Evolutionary conservation across 1,140 invertebrate genomes (phyloP).

Genomic region (Drosophila pseudoananassae): DNA sequence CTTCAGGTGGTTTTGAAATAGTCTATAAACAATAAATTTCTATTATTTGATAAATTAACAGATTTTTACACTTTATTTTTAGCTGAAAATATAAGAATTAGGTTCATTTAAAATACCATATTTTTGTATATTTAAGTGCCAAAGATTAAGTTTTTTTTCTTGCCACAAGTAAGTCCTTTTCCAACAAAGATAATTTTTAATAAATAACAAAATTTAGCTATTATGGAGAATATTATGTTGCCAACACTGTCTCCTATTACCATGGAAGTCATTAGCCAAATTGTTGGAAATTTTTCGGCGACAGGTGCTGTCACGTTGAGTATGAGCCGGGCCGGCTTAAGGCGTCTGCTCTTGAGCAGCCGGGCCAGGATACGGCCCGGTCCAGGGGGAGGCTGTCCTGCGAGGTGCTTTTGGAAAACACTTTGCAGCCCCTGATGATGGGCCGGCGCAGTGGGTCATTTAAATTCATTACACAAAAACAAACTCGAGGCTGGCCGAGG

Average conservation of each 20-base stretch:
- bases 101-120: neutral
- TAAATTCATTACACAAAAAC: constrained; percentile 76
- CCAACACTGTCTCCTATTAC: constrained; percentile 1
- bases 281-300: constrained; percentile 73
- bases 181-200: no score
- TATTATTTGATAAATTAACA: no score
- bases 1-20: no score
- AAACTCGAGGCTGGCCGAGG: constrained; percentile 60
- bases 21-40: no score
- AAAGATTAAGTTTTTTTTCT: no score
- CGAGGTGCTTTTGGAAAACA: constrained; percentile 41
- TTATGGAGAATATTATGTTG: neutral
- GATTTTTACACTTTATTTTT: no score
- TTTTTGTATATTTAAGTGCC: no score
- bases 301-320: constrained; percentile 67
- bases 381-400: constrained; percentile 8
- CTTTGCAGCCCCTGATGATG: constrained; percentile 58
- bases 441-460: constrained; percentile 65
- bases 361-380: constrained; percentile 8
- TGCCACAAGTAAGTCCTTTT: no score
- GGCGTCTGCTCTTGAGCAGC: constrained; percentile 27
- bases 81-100: neutral
- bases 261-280: constrained; percentile 73
- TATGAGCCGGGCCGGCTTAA: constrained; percentile 34
- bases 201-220: neutral